These are phyloP conservation scores for Centropus unirufus DNA, from an alignment of 2,113 vertebrate species.

Conservation along the genomic window DNA sequence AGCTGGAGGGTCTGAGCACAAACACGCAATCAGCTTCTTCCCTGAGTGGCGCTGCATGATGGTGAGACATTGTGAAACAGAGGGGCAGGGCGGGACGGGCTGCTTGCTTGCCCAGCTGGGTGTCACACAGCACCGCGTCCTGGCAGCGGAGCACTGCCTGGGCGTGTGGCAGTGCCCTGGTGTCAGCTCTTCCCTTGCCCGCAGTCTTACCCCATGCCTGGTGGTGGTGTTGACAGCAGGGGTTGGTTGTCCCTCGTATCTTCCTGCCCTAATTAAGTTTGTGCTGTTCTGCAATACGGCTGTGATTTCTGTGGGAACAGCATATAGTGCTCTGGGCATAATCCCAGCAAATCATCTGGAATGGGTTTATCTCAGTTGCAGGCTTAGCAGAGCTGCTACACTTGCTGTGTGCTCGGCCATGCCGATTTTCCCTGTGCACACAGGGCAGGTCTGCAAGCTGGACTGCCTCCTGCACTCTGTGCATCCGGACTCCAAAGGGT, in stretches of 20 bases:
- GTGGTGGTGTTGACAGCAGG: not conserved
- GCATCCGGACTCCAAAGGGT: not conserved
- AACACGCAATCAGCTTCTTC: not conserved
- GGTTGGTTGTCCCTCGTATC: not conserved
- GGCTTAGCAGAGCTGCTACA: not conserved
- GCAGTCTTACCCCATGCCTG: not conserved
- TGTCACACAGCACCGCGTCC: not conserved
- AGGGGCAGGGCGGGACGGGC: not conserved
- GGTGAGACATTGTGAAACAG: not conserved
- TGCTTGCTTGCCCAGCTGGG: not conserved
- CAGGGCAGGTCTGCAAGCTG: not conserved
- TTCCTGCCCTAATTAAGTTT: not conserved
- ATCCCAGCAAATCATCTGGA: not conserved
- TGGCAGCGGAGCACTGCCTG: not conserved
- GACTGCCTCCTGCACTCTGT: not conserved
- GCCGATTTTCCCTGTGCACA: rapidly evolving
- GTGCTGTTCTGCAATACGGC: not conserved
- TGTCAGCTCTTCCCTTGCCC: not conserved
- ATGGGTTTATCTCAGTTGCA: not conserved
- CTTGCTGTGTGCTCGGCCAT: not conserved
- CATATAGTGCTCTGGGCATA: not conserved
- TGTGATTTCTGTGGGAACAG: not conserved
- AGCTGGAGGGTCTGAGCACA: not conserved
- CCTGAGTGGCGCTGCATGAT: not conserved
- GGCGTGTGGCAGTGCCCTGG: not conserved